Evolutionary conservation across 2,888 invertebrate species (phyloP), one percentile per base, ranked within the genome.

Genomic region (Scelioninae gen. 1): DNA sequence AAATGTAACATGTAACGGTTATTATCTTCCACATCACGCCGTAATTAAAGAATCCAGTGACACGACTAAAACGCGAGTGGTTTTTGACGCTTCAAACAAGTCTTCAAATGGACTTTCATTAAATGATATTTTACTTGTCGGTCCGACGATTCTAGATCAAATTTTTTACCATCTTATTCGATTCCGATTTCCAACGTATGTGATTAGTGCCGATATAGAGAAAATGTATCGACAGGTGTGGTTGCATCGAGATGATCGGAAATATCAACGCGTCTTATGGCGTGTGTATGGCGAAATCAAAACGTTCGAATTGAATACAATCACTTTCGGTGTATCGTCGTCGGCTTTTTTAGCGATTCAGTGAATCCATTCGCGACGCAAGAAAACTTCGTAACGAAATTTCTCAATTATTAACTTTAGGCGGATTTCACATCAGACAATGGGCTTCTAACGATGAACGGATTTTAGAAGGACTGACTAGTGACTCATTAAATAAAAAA

Each of bases 1-100:
- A 8, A 11, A n/a, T 38, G 13, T 7, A n/a, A 0, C 8, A n/a
- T 49, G 47, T 0, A 51, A 32, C 11, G 43, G 72, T 8, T 72
- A 72, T 10, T 51, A 40, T 32, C 13, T 72, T 8, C 62, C 72
- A 9, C 72, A 60, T 16, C 72, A 72, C 53, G 72, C 72, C 7
- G 72, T 72, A 7, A 15, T 72, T 5, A 72, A 72, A 43, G 6
- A 49, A 15, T 72, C 72, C 1, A 72, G 62, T 47, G 9, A 8
- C 0, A 56, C 68, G 7, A 68, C 55, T 5, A 68, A 68, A 32
- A 55, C 55, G 10, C 13, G 68, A 23, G 15, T 68, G 10, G 53
- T 53, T 11, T 53, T 53, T 13, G 53, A 53, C 13, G 47, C 63
- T 11, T 63, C 63, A 15, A n/a, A 63, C 7, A 31, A 49, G 10